Conservation (phyloP, 2,888 invertebrate genomes). For the Scaptomyza flava region DNA sequence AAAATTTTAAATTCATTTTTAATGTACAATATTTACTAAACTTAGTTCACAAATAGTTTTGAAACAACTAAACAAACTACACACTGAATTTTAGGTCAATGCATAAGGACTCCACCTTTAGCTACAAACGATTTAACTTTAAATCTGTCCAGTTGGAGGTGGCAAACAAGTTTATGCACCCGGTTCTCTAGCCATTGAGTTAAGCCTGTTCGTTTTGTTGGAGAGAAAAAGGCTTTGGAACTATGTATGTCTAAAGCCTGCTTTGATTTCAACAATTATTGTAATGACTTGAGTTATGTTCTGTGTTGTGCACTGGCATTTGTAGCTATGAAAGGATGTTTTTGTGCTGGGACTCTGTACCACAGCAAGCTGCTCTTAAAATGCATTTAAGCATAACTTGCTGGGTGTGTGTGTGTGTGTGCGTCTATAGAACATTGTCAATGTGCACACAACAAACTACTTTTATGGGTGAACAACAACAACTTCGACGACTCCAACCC, state of each 20-base stretch:
- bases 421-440: conserved; percentile 24
- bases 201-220: conserved; percentile 4
- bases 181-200: not conserved
- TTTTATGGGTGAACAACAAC: conserved; percentile 53
- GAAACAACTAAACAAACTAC: not conserved
- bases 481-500: conserved; percentile 17
- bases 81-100: conserved; percentile 6
- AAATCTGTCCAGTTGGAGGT: conserved; percentile 9
- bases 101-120: not conserved
- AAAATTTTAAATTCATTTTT: too few species aligned
- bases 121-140: not conserved
- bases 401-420: conserved; percentile 8
- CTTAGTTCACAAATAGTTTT: not conserved
- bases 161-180: conserved; percentile 5
- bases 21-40: not conserved
- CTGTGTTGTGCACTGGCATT: conserved; percentile 42
- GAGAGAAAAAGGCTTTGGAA: not conserved
- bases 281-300: conserved; percentile 66
- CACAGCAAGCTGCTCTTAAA: conserved; percentile 41
- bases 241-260: conserved; percentile 30
- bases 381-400: conserved; percentile 62
- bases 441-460: conserved; percentile 52
- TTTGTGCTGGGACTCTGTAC: conserved; percentile 14
- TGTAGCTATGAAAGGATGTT: conserved; percentile 37
- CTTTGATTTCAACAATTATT: conserved; percentile 67